A percentile compares a stretch with the other conserved stretches of the same genome.
phyloP scores from a whole-genome alignment of 2,797 vertebrate genomes.

The Anguilla marmorata region DNA sequence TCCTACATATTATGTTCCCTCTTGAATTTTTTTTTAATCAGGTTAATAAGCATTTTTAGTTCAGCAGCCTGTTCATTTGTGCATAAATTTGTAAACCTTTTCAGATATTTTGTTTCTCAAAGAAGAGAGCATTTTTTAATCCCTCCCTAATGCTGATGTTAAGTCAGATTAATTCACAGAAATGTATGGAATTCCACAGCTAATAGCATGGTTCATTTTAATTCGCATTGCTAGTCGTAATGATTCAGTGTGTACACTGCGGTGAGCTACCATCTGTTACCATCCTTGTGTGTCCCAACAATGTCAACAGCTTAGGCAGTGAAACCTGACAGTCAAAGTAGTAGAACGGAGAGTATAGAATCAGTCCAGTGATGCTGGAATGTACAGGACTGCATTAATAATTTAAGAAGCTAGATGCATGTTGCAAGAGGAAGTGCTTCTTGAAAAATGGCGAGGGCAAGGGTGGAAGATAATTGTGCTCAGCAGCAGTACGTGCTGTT shows the following conservation, averaged over 20 bases:
- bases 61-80: background rate
- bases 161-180: background rate
- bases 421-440: background rate
- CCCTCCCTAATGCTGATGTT: background rate
- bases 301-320: background rate
- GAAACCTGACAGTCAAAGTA: background rate
- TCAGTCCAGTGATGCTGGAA: background rate
- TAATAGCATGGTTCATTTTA: background rate
- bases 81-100: background rate
- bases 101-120: background rate
- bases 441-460: background rate
- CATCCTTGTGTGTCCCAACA: background rate
- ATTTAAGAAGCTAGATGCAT: background rate
- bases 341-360: background rate
- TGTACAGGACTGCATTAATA: background rate
- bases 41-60: background rate
- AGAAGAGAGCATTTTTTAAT: background rate
- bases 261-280: background rate
- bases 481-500: background rate
- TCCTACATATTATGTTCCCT: background rate
- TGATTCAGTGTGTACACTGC: background rate
- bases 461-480: background rate
- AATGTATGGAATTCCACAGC: background rate
- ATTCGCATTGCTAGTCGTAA: background rate
- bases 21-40: background rate